Evolutionary conservation across 2,888 invertebrate genomes (phyloP).

Genomic region (Lymantria dispar): DNA sequence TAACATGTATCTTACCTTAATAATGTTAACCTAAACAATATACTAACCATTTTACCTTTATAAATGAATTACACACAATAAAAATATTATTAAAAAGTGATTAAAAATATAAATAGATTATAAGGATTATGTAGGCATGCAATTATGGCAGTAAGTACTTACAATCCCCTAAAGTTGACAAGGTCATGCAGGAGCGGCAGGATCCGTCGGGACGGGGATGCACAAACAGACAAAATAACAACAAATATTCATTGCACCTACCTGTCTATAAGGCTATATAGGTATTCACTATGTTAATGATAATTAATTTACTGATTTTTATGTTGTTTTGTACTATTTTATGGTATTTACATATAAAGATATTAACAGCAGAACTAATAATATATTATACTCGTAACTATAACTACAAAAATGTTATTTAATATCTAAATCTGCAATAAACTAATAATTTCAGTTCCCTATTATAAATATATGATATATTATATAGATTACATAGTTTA

Average conservation of each 20-base stretch:
- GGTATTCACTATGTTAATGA: slow-evolving; percentile 16
- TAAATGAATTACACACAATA: slow-evolving; percentile 19
- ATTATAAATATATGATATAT: too few relatives aligned
- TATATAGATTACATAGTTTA: slow-evolving; percentile 6
- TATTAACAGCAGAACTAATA: slow-evolving; percentile 4
- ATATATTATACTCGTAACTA: neutral
- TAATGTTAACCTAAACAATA: slow-evolving; percentile 20
- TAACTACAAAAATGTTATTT: too few relatives aligned
- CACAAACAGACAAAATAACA: slow-evolving; percentile 65
- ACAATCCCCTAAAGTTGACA: slow-evolving; percentile 76
- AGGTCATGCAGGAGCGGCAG: slow-evolving; percentile 78
- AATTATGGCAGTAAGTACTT: slow-evolving; percentile 57
- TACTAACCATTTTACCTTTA: slow-evolving; percentile 2
- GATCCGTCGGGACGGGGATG: slow-evolving; percentile 65
- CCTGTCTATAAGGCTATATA: slow-evolving; percentile 31
- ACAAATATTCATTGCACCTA: slow-evolving; percentile 46
- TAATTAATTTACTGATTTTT: slow-evolving; percentile 2
- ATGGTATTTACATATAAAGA: neutral
- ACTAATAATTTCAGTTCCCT: too few relatives aligned
- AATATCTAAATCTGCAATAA: too few relatives aligned
- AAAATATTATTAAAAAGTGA: slow-evolving; percentile 10
- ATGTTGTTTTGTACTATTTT: too few relatives aligned
- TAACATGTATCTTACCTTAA: slow-evolving; percentile 37
- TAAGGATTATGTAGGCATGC: slow-evolving; percentile 38
- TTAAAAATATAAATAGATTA: neutral